Evolutionary conservation across 1,140 invertebrate species (phyloP).

Genomic region (Copidosoma floridanum): DNA sequence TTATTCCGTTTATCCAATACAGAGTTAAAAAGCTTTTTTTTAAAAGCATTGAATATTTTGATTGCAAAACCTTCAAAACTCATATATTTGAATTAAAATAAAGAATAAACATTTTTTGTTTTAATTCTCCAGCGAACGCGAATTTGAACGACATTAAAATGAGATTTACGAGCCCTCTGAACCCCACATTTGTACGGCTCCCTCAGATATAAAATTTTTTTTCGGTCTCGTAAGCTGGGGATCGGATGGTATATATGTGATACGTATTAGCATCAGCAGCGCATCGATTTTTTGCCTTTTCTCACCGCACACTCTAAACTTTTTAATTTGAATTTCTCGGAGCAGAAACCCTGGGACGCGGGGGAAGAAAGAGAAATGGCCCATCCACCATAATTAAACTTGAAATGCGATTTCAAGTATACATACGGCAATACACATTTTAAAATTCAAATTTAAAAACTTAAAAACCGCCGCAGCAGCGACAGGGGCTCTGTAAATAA

Average conservation of each 20-base stretch:
- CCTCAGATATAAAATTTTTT: neutral
- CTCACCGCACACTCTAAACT: neutral
- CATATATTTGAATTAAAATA: neutral
- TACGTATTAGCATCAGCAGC: neutral
- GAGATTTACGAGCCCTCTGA: neutral
- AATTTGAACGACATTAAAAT: neutral
- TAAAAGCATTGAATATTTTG: no score
- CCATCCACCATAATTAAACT: slow-evolving; percentile 7
- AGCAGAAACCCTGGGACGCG: no score
- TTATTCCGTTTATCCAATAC: no score
- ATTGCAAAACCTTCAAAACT: no score
- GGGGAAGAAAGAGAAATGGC: no score
- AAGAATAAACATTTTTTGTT: neutral
- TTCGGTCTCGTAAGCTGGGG: neutral
- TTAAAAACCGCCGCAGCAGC: neutral
- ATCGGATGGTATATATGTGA: no score
- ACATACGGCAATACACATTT: no score
- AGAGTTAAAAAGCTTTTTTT: no score
- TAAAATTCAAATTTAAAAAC: slow-evolving; percentile 17
- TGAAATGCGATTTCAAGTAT: neutral
- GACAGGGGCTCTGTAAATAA: neutral
- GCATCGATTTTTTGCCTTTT: slow-evolving; percentile 1
- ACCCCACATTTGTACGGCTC: neutral
- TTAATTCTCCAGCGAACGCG: neutral
- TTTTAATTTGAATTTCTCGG: slow-evolving; percentile 9